These are phyloP conservation scores for Alsophila aescularia DNA, from an alignment of 2,888 invertebrate species.

Conservation along the genomic window DNA sequence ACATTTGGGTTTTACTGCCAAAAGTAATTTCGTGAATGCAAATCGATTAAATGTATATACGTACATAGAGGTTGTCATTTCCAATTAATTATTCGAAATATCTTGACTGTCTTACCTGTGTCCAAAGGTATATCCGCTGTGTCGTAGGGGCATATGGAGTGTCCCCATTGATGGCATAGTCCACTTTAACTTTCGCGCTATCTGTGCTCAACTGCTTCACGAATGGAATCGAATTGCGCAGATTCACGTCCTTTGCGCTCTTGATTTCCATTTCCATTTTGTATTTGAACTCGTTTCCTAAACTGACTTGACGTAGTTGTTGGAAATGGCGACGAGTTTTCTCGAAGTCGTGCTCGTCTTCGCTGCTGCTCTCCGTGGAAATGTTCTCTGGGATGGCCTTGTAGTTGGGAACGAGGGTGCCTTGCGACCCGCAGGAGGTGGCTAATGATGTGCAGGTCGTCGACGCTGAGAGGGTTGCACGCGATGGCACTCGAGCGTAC, in stretches of 20 bases:
- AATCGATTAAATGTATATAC: not conserved
- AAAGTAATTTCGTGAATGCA: conserved; percentile 17
- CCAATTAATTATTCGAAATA: not conserved
- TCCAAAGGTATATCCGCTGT: conserved; percentile 77
- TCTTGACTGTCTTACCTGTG: conserved; percentile 62
- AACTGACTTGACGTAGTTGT: conserved; percentile 85
- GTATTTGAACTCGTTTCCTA: conserved; percentile 86
- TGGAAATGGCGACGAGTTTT: conserved; percentile 85
- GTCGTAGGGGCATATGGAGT: conserved; percentile 81
- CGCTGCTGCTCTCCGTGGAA: conserved; percentile 77
- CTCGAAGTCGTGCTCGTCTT: conserved; percentile 82
- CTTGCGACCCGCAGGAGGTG: conserved; percentile 78
- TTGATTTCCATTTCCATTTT: conserved; percentile 87
- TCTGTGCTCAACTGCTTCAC: conserved; percentile 86
- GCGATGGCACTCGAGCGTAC: conserved; percentile 79
- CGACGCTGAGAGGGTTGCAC: conserved; percentile 82
- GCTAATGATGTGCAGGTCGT: conserved; percentile 86
- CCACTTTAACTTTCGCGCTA: conserved; percentile 82
- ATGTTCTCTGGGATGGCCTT: conserved; percentile 72
- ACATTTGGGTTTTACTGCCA: conserved; percentile 30
- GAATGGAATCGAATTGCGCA: conserved; percentile 85
- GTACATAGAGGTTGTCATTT: not conserved
- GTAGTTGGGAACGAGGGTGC: conserved; percentile 75
- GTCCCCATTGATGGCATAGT: conserved; percentile 73
- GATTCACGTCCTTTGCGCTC: conserved; percentile 84